Evolutionary conservation across 37 sponge, comb jelly and placozoan species (phyloP).

Genomic region (Bolinopsis microptera): DNA sequence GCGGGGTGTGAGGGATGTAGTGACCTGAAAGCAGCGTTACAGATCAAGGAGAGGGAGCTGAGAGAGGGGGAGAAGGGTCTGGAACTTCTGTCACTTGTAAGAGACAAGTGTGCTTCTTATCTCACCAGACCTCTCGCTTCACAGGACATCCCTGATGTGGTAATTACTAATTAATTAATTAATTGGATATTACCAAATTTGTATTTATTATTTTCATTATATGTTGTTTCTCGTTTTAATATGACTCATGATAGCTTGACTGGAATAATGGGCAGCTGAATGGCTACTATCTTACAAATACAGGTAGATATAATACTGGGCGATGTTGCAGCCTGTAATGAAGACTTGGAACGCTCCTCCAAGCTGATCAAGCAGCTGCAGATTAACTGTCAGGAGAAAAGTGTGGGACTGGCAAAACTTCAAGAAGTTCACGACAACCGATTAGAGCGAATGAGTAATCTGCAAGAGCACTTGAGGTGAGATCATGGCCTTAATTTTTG

Average conservation of each 20-base stretch:
- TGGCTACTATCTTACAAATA: too few relatives aligned
- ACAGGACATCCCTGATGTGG: background rate
- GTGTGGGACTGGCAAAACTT: background rate
- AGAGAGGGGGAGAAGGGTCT: background rate
- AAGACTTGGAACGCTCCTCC: background rate
- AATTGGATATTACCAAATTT: too few relatives aligned
- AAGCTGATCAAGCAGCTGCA: constrained; percentile 21
- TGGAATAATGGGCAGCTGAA: too few relatives aligned
- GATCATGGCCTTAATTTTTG: too few relatives aligned
- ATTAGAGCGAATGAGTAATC: background rate
- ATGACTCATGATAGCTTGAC: too few relatives aligned
- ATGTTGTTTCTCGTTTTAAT: too few relatives aligned
- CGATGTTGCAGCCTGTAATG: background rate
- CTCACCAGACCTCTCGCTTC: background rate
- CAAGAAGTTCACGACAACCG: background rate
- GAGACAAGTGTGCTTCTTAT: background rate
- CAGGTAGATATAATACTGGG: constrained; percentile 14
- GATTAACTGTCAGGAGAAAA: background rate
- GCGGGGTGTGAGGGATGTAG: background rate
- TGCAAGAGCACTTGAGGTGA: background rate
- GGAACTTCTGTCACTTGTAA: background rate
- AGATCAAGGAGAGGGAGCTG: background rate
- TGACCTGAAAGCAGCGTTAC: background rate
- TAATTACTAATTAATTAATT: too few relatives aligned
- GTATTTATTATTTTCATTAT: too few relatives aligned